Conservation (phyloP, 2,797 vertebrate genomes). For the Gouania willdenowi region DNA sequence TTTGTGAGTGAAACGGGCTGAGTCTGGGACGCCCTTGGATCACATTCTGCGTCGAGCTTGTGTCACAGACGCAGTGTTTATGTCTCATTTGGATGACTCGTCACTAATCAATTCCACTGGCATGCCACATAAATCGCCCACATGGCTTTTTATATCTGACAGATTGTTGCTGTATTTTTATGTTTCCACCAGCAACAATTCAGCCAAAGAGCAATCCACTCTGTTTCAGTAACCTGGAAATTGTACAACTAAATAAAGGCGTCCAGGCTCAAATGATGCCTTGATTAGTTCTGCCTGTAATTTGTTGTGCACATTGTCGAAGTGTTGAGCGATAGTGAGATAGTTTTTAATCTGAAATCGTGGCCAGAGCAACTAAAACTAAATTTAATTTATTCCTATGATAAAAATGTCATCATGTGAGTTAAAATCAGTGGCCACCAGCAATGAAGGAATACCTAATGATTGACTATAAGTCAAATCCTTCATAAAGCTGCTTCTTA, state of each 20-base stretch:
- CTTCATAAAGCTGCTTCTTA: background rate
- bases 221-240: conserved; percentile 14
- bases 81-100: conserved; percentile 49
- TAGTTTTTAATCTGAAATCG: background rate
- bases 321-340: too few species aligned
- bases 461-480: background rate
- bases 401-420: conserved; percentile 6
- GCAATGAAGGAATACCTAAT: background rate
- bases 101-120: conserved; percentile 47
- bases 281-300: too few species aligned
- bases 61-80: conserved; percentile 45
- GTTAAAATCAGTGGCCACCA: conserved; percentile 15
- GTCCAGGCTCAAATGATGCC: too few species aligned
- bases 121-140: conserved; percentile 48
- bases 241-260: too few species aligned
- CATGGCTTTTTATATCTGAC: conserved; percentile 39
- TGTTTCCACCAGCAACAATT: background rate
- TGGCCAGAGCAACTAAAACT: conserved; percentile 9
- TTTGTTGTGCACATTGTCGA: too few species aligned
- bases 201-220: conserved; percentile 15
- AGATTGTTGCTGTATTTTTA: conserved; percentile 24
- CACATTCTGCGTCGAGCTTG: conserved; percentile 42
- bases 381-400: background rate
- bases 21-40: too few species aligned
- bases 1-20: too few species aligned